phyloP scores from a whole-genome alignment of 2,888 invertebrate genomes.

The Acanthosepion pharaonis region DNA sequence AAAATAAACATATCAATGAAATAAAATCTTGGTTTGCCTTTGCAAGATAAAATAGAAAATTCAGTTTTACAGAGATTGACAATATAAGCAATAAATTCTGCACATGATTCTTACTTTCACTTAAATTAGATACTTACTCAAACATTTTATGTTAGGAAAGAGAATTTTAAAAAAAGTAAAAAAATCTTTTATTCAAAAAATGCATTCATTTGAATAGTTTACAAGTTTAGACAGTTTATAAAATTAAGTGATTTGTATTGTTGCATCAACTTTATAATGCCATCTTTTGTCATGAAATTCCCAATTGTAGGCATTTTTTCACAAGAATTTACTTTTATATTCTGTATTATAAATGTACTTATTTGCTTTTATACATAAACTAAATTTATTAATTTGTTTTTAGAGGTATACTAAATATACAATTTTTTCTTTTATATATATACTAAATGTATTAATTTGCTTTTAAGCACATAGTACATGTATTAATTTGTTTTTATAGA shows the following conservation, averaged over 20 bases:
- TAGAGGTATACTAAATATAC: too few relatives aligned
- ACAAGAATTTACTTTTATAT: background rate
- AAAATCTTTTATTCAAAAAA: background rate
- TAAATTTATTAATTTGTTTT: too few relatives aligned
- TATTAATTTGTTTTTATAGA: too few relatives aligned
- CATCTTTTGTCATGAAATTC: background rate
- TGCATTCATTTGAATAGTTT: background rate
- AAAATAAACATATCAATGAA: background rate
- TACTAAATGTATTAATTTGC: background rate
- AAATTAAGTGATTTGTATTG: background rate
- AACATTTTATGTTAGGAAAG: background rate
- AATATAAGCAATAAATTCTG: background rate
- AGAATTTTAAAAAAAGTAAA: background rate
- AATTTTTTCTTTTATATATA: too few relatives aligned
- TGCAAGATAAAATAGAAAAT: background rate
- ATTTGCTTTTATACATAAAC: too few relatives aligned
- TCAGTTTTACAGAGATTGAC: background rate
- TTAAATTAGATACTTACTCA: background rate
- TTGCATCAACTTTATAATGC: background rate
- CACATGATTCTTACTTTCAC: too few relatives aligned
- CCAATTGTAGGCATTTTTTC: background rate
- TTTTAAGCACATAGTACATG: background rate
- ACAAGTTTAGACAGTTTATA: background rate
- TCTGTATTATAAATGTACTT: too few relatives aligned
- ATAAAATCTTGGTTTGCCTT: background rate